Percentiles rank a stretch among this genome's conserved stretches.
Conservation (phyloP, 2,888 invertebrate species). For the Camponotus fellah region DNA sequence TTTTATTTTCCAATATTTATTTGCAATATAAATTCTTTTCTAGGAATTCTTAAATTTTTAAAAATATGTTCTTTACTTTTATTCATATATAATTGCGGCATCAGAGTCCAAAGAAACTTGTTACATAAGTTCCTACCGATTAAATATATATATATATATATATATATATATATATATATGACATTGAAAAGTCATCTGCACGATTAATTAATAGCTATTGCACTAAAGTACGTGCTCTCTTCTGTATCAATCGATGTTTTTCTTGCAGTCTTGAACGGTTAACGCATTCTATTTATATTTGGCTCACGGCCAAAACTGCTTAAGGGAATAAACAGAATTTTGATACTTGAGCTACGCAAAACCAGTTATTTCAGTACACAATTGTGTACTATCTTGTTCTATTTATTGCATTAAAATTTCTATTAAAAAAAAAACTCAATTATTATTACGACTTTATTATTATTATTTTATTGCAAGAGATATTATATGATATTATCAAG, state of each 20-base stretch:
- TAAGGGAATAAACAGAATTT: slow-evolving; percentile 52
- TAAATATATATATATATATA: background rate
- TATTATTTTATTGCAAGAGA: background rate
- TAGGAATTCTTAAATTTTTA: no score
- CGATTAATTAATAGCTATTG: slow-evolving; percentile 32
- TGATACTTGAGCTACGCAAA: slow-evolving; percentile 9
- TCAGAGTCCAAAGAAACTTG: background rate
- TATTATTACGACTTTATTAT: background rate
- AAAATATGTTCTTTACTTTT: background rate
- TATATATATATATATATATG: no score
- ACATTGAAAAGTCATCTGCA: background rate
- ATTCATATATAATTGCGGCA: background rate
- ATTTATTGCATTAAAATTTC: background rate
- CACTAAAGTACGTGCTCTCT: slow-evolving; percentile 21
- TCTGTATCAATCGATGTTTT: slow-evolving; percentile 29
- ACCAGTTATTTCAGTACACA: slow-evolving; percentile 15
- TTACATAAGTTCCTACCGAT: background rate
- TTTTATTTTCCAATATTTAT: background rate
- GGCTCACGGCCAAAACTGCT: slow-evolving; percentile 47
- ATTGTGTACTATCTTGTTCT: background rate
- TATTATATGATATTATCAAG: background rate
- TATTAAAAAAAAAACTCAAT: background rate
- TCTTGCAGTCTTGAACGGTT: background rate
- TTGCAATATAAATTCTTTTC: no score
- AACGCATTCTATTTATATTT: slow-evolving; percentile 43